Conservation (phyloP, 2,113 vertebrate genomes). For the Nycticebus coucang region DNA sequence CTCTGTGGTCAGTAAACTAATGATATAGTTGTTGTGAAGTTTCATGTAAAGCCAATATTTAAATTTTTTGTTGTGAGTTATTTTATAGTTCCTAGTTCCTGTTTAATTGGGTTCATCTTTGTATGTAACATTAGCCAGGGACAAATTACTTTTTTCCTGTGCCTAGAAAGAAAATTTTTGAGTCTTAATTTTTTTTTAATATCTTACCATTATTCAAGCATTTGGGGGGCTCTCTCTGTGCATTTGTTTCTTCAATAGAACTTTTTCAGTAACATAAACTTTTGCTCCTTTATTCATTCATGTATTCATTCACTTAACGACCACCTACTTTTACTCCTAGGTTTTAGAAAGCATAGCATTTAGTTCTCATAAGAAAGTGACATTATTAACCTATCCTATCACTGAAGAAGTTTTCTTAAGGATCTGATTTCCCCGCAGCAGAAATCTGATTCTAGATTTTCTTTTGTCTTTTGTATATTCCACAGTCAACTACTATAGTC, state of each 20-base stretch:
- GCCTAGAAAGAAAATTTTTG: background rate
- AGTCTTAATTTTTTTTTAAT: background rate
- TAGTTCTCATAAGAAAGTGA: background rate
- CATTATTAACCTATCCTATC: background rate
- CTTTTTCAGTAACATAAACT: background rate
- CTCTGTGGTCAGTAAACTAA: background rate
- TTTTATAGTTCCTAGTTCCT: background rate
- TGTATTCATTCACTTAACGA: background rate
- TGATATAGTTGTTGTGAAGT: background rate
- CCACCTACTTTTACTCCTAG: background rate
- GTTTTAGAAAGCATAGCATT: background rate
- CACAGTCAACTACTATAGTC: background rate
- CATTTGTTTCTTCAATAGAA: background rate
- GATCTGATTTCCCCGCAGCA: background rate
- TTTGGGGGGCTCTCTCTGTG: background rate
- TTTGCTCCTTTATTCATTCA: background rate
- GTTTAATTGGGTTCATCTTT: background rate
- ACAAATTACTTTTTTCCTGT: background rate
- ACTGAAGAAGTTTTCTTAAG: background rate
- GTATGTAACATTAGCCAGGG: background rate
- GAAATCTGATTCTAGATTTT: background rate
- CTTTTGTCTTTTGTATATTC: background rate
- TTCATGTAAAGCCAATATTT: background rate
- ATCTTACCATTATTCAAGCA: background rate
- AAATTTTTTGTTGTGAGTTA: background rate